A percentile compares a stretch with the other conserved stretches of the same genome.
Conservation (phyloP, 2,888 invertebrate species). For the Willowsia nigromaculata region DNA sequence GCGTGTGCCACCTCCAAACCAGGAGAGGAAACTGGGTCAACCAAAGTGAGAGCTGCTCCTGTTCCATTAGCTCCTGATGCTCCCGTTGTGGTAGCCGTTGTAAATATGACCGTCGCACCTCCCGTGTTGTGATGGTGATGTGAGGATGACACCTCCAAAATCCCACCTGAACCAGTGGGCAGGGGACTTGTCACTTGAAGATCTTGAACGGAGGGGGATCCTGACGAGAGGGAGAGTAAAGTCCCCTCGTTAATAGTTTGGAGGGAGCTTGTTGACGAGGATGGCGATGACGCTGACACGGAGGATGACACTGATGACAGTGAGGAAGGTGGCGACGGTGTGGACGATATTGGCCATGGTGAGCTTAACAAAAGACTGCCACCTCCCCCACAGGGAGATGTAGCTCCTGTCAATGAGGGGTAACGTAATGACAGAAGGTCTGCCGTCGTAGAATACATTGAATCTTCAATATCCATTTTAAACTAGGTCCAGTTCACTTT, state of each 20-base stretch:
- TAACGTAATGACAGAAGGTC: slow-evolving; percentile 57
- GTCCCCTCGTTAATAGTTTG: slow-evolving; percentile 3
- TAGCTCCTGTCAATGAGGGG: background rate
- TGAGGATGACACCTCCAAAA: slow-evolving; percentile 3
- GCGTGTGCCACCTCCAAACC: slow-evolving; percentile 67
- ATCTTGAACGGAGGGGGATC: slow-evolving; percentile 33
- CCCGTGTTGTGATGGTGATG: background rate
- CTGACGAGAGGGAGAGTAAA: slow-evolving; percentile 6
- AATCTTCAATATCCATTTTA: slow-evolving; percentile 63
- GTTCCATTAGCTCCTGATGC: background rate
- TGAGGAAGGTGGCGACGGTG: slow-evolving; percentile 54
- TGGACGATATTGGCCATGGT: slow-evolving; percentile 56
- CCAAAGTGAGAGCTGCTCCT: slow-evolving; percentile 57
- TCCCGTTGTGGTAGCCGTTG: background rate
- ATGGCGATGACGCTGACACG: slow-evolving; percentile 35
- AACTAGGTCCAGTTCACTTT: background rate
- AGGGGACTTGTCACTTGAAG: slow-evolving; percentile 7
- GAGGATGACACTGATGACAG: slow-evolving; percentile 30
- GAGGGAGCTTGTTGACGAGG: slow-evolving; percentile 2
- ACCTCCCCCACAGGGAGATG: slow-evolving; percentile 15
- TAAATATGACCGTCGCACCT: slow-evolving; percentile 53
- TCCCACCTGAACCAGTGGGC: background rate
- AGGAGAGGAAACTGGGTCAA: slow-evolving; percentile 73
- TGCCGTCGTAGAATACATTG: slow-evolving; percentile 34
- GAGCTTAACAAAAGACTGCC: slow-evolving; percentile 47